Evolutionary conservation across 2,113 vertebrate genomes (phyloP).

Genomic region (Lynx canadensis): DNA sequence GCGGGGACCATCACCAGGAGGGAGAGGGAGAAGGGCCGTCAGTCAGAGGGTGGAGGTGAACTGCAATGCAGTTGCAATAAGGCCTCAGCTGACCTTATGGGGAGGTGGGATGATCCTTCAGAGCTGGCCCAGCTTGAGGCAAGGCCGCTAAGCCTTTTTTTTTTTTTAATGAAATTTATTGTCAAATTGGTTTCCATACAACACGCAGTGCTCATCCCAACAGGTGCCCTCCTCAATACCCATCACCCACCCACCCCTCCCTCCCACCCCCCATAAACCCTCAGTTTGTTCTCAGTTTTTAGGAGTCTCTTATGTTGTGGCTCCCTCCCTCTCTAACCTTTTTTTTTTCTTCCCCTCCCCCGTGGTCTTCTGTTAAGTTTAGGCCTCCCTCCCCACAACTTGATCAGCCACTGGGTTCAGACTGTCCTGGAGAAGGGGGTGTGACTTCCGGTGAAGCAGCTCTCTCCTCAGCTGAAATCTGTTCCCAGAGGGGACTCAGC

Average conservation of each 20-base stretch:
- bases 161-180: too few relatives aligned
- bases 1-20: neutral
- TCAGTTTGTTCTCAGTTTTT: too few relatives aligned
- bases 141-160: neutral
- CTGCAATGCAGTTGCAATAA: neutral
- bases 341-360: too few relatives aligned
- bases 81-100: neutral
- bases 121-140: neutral
- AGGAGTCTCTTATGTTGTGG: too few relatives aligned
- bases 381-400: rapidly evolving
- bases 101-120: neutral
- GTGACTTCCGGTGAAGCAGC: too few relatives aligned
- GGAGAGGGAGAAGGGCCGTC: neutral
- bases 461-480: neutral
- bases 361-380: too few relatives aligned
- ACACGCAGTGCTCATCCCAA: too few relatives aligned
- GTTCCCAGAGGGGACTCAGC: neutral
- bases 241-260: too few relatives aligned
- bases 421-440: neutral
- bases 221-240: too few relatives aligned
- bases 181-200: too few relatives aligned
- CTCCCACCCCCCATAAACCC: too few relatives aligned
- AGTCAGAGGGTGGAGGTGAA: neutral
- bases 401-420: neutral
- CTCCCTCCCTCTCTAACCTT: too few relatives aligned